A percentile compares a stretch with the other conserved stretches of the same genome.
phyloP scores from a whole-genome alignment of 1,140 invertebrate species.

The Samia ricini region DNA sequence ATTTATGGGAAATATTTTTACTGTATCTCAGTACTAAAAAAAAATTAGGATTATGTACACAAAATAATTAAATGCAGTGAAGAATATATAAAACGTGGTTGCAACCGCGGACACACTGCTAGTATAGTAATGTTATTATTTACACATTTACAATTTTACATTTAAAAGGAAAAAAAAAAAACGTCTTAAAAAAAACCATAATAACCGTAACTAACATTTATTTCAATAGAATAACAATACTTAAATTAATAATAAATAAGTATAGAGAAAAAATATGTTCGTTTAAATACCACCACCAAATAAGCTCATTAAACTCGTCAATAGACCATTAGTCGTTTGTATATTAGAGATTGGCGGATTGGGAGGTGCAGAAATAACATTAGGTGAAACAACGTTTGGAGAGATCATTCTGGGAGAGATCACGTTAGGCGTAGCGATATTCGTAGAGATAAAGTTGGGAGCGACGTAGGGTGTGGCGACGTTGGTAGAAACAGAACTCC shows the following conservation, averaged over 20 bases:
- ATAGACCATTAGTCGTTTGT: neutral
- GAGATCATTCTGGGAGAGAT: conserved; percentile 8
- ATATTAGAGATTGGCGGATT: neutral
- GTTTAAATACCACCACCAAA: conserved; percentile 8
- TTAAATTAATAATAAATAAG: conserved; percentile 13
- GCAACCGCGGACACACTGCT: too few relatives aligned
- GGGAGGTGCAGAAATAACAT: conserved; percentile 4
- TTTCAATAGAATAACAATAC: conserved; percentile 5
- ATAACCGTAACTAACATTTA: neutral
- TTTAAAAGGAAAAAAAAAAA: too few relatives aligned
- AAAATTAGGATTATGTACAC: too few relatives aligned
- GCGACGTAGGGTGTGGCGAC: conserved; percentile 19
- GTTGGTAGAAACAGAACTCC: conserved; percentile 33
- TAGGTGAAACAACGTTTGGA: conserved; percentile 15
- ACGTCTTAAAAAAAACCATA: neutral
- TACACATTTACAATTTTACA: too few relatives aligned
- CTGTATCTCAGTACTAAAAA: too few relatives aligned
- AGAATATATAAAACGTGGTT: too few relatives aligned
- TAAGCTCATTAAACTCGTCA: conserved; percentile 22
- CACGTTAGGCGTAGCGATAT: conserved; percentile 20
- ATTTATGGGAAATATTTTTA: too few relatives aligned
- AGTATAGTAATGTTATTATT: too few relatives aligned
- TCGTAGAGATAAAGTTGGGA: conserved; percentile 16
- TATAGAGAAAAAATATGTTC: neutral
- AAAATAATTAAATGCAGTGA: too few relatives aligned